Evolutionary conservation across 2,113 vertebrate species (phyloP).

Genomic region (Atherinomorus stipes): DNA sequence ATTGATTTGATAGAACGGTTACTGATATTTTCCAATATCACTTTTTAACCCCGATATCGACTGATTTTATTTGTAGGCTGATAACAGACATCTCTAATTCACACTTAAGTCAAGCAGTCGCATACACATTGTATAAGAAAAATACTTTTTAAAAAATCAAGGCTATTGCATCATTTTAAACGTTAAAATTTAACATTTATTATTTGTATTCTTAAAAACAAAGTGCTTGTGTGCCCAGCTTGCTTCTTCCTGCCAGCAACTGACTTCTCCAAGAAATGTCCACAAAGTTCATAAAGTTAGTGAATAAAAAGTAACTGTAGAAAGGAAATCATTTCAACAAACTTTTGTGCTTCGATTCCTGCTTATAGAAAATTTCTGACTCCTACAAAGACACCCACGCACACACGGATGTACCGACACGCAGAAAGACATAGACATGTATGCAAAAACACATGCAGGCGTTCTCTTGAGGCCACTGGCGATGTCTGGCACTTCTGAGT

Average conservation of each 20-base stretch:
- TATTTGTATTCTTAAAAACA: background rate
- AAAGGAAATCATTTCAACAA: too few species aligned
- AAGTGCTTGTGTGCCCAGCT: background rate
- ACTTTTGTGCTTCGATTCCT: background rate
- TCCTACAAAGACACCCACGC: slow-evolving; percentile 22
- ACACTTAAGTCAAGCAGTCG: too few species aligned
- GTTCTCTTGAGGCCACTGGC: slow-evolving; percentile 33
- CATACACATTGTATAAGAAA: too few species aligned
- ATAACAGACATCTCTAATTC: too few species aligned
- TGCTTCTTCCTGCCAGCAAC: background rate
- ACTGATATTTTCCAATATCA: too few species aligned
- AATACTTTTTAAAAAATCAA: too few species aligned
- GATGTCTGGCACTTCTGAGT: slow-evolving; percentile 53
- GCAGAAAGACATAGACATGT: background rate
- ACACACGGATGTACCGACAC: slow-evolving; percentile 12
- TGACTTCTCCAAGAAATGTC: background rate
- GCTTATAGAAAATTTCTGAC: slow-evolving; percentile 7
- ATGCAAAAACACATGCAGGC: slow-evolving; percentile 12
- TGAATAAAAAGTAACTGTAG: background rate
- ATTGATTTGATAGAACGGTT: too few species aligned
- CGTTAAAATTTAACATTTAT: background rate
- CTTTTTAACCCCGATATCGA: too few species aligned
- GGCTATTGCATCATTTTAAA: background rate
- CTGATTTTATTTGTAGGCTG: too few species aligned
- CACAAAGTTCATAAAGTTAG: background rate